Conservation (phyloP, 2,888 invertebrate genomes). For the Nomada goodeniana region DNA sequence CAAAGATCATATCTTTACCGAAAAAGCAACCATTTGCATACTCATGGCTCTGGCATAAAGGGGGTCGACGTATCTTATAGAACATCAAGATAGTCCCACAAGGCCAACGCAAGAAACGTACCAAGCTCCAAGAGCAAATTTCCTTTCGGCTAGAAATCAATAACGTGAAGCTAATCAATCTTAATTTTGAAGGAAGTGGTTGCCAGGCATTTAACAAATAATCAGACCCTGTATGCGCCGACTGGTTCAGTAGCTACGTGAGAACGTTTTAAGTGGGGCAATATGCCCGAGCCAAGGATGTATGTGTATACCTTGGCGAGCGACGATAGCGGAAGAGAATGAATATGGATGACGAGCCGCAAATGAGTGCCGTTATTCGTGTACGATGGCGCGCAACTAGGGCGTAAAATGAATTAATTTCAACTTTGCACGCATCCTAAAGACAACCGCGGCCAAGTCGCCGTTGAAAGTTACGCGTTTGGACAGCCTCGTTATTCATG, state of each 20-base stretch:
- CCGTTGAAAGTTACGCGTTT: slow-evolving; percentile 47
- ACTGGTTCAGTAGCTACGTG: slow-evolving; percentile 22
- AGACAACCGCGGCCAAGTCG: slow-evolving; percentile 44
- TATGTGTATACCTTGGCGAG: slow-evolving; percentile 53
- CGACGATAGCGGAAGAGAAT: slow-evolving; percentile 74
- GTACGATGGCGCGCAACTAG: slow-evolving; percentile 65
- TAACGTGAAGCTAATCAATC: neutral
- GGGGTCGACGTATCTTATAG: too few relatives aligned
- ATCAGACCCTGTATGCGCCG: slow-evolving; percentile 26
- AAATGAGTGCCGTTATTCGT: slow-evolving; percentile 69
- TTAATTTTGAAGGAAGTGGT: neutral
- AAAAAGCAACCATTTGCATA: too few relatives aligned
- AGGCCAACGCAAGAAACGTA: too few relatives aligned
- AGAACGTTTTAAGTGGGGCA: slow-evolving; percentile 67
- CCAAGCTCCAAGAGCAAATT: neutral
- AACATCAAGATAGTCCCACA: too few relatives aligned
- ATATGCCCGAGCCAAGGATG: slow-evolving; percentile 60
- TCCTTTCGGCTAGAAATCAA: neutral
- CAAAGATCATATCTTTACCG: too few relatives aligned
- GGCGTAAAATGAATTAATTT: slow-evolving; percentile 74
- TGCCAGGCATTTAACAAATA: slow-evolving; percentile 6
- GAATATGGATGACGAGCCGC: slow-evolving; percentile 77
- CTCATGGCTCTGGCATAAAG: too few relatives aligned
- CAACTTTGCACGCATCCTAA: slow-evolving; percentile 58
- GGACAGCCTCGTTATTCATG: slow-evolving; percentile 60